phyloP scores from a whole-genome alignment of 2,113 vertebrate species.

The Brevimyrus niger region DNA sequence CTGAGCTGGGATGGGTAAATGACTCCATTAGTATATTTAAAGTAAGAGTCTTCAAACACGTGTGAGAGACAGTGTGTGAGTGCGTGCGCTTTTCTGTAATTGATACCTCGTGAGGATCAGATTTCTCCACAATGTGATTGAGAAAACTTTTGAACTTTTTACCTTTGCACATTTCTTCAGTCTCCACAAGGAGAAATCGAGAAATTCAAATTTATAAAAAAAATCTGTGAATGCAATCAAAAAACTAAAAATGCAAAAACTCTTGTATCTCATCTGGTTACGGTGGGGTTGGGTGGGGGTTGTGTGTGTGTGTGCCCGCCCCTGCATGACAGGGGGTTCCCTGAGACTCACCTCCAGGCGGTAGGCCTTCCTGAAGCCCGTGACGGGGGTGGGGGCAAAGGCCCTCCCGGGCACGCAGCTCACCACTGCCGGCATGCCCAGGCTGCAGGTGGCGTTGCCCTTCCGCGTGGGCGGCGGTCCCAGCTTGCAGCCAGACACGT shows the following conservation, averaged over 20 bases:
- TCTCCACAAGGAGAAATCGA: too few species aligned
- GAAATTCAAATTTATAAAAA: too few species aligned
- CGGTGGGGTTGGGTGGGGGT: not conserved
- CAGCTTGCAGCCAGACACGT: conserved; percentile 76
- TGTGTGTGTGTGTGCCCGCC: not conserved
- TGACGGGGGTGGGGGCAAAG: conserved; percentile 71
- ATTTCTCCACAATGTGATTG: too few species aligned
- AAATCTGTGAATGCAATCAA: too few species aligned
- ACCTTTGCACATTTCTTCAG: not conserved
- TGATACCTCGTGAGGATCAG: too few species aligned
- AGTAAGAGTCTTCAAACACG: not conserved
- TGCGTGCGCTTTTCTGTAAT: not conserved
- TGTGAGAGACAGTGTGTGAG: not conserved
- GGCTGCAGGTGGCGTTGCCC: conserved; percentile 67
- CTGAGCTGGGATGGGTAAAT: not conserved
- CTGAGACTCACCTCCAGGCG: conserved; percentile 71
- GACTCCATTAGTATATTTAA: not conserved
- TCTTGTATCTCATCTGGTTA: not conserved
- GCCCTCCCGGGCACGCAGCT: conserved; percentile 81
- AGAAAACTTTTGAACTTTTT: not conserved
- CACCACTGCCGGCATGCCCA: conserved; percentile 78
- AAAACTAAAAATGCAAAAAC: too few species aligned
- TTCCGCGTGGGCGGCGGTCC: conserved; percentile 45
- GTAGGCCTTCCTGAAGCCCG: conserved; percentile 84
- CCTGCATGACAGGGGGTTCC: not conserved